A percentile compares a stretch with the other conserved stretches of the same genome.
Conservation (phyloP, 1,140 invertebrate species). For the Brachionus sp. region DNA sequence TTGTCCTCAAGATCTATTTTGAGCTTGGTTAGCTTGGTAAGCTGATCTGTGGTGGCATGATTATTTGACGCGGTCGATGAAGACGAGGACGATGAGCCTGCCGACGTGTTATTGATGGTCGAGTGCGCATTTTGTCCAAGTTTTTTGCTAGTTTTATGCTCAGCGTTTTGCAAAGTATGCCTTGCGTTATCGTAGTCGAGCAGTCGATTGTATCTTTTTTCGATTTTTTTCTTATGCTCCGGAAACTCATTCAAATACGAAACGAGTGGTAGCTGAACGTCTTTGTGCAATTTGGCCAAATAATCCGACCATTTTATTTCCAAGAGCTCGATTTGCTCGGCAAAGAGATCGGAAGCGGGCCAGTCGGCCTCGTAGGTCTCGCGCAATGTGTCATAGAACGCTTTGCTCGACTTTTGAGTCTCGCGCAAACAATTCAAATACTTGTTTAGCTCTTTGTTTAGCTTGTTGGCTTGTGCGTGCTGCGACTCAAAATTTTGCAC, state of each 20-base stretch:
- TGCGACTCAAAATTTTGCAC: slow-evolving; percentile 33
- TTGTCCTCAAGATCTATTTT: slow-evolving; percentile 44
- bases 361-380: slow-evolving; percentile 38
- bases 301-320: slow-evolving; percentile 14
- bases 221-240: slow-evolving; percentile 43
- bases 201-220: slow-evolving; percentile 36
- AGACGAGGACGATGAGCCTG: background rate
- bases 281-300: slow-evolving; percentile 1
- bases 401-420: slow-evolving; percentile 31
- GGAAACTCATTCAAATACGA: slow-evolving; percentile 41
- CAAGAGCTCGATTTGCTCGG: background rate
- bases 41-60: slow-evolving; percentile 16
- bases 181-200: slow-evolving; percentile 33
- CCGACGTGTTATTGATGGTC: background rate
- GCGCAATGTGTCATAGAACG: slow-evolving; percentile 30
- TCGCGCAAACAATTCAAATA: slow-evolving; percentile 23
- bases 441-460: slow-evolving; percentile 41
- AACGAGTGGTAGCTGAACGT: slow-evolving; percentile 25
- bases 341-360: background rate
- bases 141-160: slow-evolving; percentile 36
- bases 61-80: background rate
- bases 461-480: slow-evolving; percentile 21
- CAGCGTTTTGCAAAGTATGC: slow-evolving; percentile 16
- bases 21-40: slow-evolving; percentile 40
- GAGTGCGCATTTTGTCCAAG: background rate